A percentile compares a stretch with the other conserved stretches of the same genome.
phyloP scores from a whole-genome alignment of 2,888 invertebrate genomes.

The Parochlus steinenii region DNA sequence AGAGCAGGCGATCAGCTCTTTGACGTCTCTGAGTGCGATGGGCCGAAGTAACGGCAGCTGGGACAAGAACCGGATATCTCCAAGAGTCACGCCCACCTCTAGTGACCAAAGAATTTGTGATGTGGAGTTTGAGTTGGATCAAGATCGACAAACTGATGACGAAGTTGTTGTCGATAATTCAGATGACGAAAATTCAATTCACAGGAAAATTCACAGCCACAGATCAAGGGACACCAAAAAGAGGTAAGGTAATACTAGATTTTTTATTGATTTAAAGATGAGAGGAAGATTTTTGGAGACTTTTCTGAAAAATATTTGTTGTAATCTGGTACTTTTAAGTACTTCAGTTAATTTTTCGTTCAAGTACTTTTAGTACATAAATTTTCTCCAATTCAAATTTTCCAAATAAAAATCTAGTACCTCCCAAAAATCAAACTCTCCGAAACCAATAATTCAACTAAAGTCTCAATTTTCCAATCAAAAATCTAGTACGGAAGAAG shows the following conservation, averaged over 20 bases:
- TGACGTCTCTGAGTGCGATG: no score
- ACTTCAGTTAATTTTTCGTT: no score
- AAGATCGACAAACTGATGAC: slow-evolving; percentile 24
- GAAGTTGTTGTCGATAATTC: slow-evolving; percentile 30
- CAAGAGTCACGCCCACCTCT: slow-evolving; percentile 14
- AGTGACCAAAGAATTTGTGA: slow-evolving; percentile 15
- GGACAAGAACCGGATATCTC: slow-evolving; percentile 10
- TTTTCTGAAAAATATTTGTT: no score
- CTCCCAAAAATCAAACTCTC: no score
- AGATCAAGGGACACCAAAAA: slow-evolving; percentile 5
- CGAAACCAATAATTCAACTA: no score
- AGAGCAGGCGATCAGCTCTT: slow-evolving; percentile 14
- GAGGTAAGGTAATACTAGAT: no score
- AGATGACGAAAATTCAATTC: slow-evolving; percentile 20
- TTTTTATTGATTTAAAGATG: no score
- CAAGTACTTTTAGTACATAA: no score
- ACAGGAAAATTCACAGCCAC: slow-evolving; percentile 4
- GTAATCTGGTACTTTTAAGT: no score
- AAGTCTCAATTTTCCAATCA: slow-evolving; percentile 5
- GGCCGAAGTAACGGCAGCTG: slow-evolving; percentile 9
- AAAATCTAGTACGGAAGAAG: slow-evolving; percentile 14
- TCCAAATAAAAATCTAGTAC: no score
- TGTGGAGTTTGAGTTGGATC: slow-evolving; percentile 20
- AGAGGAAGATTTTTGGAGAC: no score
- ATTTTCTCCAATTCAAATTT: no score